Base-by-base conservation (phyloP, 2,113 vertebrate genomes). In the Echinops telfairi region DNA sequence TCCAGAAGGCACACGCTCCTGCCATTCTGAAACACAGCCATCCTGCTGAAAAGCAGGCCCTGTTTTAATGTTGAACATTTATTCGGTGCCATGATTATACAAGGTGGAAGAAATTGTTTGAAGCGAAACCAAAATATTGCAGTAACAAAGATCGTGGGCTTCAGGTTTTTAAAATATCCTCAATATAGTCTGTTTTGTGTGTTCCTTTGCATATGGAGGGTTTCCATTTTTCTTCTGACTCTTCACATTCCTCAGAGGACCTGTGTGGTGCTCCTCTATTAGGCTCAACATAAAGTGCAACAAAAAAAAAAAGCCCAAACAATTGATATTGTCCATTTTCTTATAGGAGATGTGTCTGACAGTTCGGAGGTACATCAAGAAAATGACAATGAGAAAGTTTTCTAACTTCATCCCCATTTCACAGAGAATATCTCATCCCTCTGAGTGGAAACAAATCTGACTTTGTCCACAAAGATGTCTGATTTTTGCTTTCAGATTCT, bases 41-140 rank as follows among this genome's bases (percentile, higher is more conserved):
- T 60, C 38, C 78, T 88, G 73, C 57, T 84, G 77, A 94, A 96
- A 94, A 71, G 68, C 89, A 94, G 57, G 36, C 75, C 75, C 77
- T 87, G 66, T 91, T 94, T 95, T 86, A 92, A 36, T 94, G 66
- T 64, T 86, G 82, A 96, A 77, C 84, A 78, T 86, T 91, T 94
- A 88, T 76, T 92, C 92, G 93, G 11, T 83, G 92, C 85, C 92
- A 92, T 93, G 90, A 89, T 95, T 93, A 94, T 78, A 97, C 64
- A 80, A 96, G 83, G 71, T 81, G 12, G 83, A 90, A 86, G 89
- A 92, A 93, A 95, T 43, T 86, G 60, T 95, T 93, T 86, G 91
- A 91, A 94, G 76, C 60, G 95, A 81, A 94, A 96, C 78, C 91
- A 94, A 95, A 97, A 93, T 95, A 93, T 90, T 91, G 64, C 27